Base-by-base conservation (phyloP, 1,140 invertebrate species). In the Zeugodacus cucurbitae region DNA sequence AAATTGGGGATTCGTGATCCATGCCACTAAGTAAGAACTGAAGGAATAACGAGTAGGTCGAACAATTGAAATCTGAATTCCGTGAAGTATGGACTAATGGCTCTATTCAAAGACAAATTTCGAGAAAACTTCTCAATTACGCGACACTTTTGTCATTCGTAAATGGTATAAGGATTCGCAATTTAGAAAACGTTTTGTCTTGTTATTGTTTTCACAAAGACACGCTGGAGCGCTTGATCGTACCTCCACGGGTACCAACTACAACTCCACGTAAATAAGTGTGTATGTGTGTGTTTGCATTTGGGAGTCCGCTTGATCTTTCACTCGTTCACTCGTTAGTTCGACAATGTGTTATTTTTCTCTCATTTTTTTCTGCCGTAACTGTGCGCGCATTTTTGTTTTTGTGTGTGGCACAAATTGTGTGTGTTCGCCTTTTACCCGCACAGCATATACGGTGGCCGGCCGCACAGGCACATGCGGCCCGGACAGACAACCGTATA, bases 331-430 rank as follows among this genome's bases (percentile, higher is more conserved):
- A 82, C 34, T 82, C 26, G 74, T 82, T 82, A 29, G 37, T 82
- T 44, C 10, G 74, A n/a, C 7, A 22, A 26, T 34, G 64, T 78
- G 70, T 82, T 54, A 14, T 54, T 22, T 82, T 82, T n/a, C 34
- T 14, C 29, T 78, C n/a, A n/a, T 48, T 82, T 67, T 67, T 74
- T 5, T 32, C n/a, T 20, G 44, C n/a, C 11, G 41, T 48, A 82
- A 82, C 41, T 82, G n/a, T 54, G 37, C 41, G 37, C 26, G 37
- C 41, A 48, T 26, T 82, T 82, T 82, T 48, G 44, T 74, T 74
- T 74, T 74, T 82, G 74, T 82, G 74, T 82, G 74, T 82, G 74
- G 74, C 74, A 82, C 74, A 82, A 82, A n/a, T 41, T 82, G 74
- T 82, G 74, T 82, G 74, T 48, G 74, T 82, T 44, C n/a, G 41